phyloP scores from a whole-genome alignment of 2,797 vertebrate genomes.

The Coregonus ussuriensis region DNA sequence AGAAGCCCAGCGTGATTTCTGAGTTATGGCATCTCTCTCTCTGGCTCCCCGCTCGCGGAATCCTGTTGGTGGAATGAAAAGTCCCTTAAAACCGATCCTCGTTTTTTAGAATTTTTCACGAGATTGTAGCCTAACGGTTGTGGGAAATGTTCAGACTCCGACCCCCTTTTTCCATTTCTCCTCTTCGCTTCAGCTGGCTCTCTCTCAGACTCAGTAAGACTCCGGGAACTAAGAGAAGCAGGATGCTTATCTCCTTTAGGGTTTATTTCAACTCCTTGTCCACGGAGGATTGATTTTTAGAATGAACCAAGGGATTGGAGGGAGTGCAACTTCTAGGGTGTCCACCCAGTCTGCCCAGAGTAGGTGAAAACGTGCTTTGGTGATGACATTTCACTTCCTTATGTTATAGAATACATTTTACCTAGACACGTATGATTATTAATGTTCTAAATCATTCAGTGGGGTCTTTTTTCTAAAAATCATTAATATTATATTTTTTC shows the following conservation, averaged over 20 bases:
- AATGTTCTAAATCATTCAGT: too few relatives aligned
- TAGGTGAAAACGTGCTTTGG: too few relatives aligned
- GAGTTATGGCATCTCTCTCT: constrained; percentile 49
- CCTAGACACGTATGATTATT: too few relatives aligned
- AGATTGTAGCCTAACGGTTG: constrained; percentile 39
- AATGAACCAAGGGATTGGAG: constrained; percentile 38
- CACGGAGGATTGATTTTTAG: constrained; percentile 29
- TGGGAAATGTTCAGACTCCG: constrained; percentile 60
- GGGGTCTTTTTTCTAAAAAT: too few relatives aligned
- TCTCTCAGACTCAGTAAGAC: constrained; percentile 39
- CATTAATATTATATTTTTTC: too few relatives aligned
- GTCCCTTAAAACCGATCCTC: constrained; percentile 51
- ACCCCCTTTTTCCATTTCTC: constrained; percentile 55
- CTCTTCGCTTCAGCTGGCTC: constrained; percentile 18
- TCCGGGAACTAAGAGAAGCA: constrained; percentile 39
- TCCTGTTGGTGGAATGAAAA: constrained; percentile 55
- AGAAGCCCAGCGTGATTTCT: constrained; percentile 64
- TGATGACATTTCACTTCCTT: too few relatives aligned
- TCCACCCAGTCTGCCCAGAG: neutral
- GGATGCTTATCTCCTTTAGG: constrained; percentile 49
- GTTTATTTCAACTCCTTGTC: constrained; percentile 57
- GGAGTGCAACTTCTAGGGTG: constrained; percentile 35
- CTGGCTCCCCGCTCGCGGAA: constrained; percentile 41
- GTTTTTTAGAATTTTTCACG: constrained; percentile 59
- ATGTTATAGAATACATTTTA: too few relatives aligned